Conservation (phyloP, 2,113 vertebrate genomes). For the Solea solea region DNA sequence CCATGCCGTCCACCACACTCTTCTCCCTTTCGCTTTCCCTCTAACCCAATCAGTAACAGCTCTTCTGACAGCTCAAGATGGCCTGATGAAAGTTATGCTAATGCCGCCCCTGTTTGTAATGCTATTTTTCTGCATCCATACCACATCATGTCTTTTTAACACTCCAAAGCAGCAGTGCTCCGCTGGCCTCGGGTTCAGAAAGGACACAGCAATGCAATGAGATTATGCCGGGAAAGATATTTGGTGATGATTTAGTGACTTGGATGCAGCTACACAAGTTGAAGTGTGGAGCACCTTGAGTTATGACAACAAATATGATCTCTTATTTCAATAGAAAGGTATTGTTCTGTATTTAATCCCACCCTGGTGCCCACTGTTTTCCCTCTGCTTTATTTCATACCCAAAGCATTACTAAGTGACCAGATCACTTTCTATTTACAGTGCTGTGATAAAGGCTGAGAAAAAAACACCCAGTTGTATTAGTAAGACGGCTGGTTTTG, state of each 20-base stretch:
- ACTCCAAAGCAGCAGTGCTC: conserved; percentile 51
- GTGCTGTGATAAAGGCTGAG: too few relatives aligned
- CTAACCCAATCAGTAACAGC: conserved; percentile 76
- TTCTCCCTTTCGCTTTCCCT: conserved; percentile 60
- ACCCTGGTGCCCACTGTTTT: neutral
- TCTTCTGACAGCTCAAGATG: conserved; percentile 73
- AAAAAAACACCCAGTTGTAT: too few relatives aligned
- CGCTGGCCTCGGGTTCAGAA: conserved; percentile 43
- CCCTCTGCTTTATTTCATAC: neutral
- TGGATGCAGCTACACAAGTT: conserved; percentile 11
- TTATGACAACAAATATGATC: too few relatives aligned
- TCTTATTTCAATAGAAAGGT: neutral
- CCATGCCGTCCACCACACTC: conserved; percentile 61
- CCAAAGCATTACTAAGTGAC: too few relatives aligned
- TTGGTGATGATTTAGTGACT: conserved; percentile 31
- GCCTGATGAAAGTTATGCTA: conserved; percentile 83
- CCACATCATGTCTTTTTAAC: conserved; percentile 70
- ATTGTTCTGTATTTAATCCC: neutral
- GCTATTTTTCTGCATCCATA: conserved; percentile 72
- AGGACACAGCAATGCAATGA: conserved; percentile 41
- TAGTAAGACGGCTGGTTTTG: too few relatives aligned
- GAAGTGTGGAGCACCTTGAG: neutral
- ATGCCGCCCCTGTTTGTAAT: conserved; percentile 77
- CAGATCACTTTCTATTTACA: too few relatives aligned
- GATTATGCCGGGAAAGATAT: conserved; percentile 26